Evolutionary conservation across 2,113 vertebrate species (phyloP).

Genomic region (Argyrosomus japonicus): DNA sequence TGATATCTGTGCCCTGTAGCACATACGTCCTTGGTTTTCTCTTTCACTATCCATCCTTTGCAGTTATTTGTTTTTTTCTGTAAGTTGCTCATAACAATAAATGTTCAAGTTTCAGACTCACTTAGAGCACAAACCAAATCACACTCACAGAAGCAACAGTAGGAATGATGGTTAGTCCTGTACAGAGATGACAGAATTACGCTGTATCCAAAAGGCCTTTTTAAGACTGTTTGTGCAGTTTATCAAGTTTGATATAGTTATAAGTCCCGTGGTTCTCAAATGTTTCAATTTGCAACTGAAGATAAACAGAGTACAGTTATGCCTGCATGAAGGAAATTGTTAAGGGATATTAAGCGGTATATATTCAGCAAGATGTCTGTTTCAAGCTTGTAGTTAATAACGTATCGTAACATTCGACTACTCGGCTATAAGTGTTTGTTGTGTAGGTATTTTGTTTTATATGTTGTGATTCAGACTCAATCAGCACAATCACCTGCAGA

Average conservation of each 20-base stretch:
- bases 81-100: not conserved
- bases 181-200: not conserved
- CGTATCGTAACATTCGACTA: too few species aligned
- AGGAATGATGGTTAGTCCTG: not conserved
- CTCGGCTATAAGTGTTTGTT: too few species aligned
- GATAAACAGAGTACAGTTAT: not conserved
- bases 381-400: not conserved
- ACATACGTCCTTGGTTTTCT: constrained; percentile 35
- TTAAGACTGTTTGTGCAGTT: not conserved
- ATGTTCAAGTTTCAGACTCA: not conserved
- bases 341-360: not conserved
- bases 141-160: not conserved
- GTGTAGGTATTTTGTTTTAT: too few species aligned
- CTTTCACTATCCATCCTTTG: not conserved
- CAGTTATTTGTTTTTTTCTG: not conserved
- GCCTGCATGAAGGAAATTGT: not conserved
- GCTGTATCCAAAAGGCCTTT: not conserved
- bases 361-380: not conserved
- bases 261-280: too few species aligned
- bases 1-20: constrained; percentile 25
- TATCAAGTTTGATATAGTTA: too few species aligned
- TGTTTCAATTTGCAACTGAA: not conserved
- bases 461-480: too few species aligned
- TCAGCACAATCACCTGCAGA: not conserved
- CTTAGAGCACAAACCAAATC: not conserved